These are phyloP conservation scores for Eubasilissa splendida DNA, from an alignment of 2,888 invertebrate genomes.

Conservation along the genomic window DNA sequence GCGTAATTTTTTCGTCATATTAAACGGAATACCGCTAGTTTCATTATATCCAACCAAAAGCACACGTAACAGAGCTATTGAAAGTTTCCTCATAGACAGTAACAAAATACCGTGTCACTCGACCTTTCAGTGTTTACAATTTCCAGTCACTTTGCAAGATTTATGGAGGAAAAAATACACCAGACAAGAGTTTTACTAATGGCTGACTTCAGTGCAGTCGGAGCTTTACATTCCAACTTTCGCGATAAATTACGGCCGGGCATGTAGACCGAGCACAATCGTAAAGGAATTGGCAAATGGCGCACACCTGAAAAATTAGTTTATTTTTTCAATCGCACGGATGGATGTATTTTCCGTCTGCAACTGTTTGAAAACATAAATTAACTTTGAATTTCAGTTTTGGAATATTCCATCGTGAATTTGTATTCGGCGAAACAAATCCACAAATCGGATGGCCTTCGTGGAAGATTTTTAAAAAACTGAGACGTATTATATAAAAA, in stretches of 20 bases:
- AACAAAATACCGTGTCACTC: slow-evolving; percentile 30
- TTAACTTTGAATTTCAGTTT: not conserved
- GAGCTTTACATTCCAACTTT: slow-evolving; percentile 46
- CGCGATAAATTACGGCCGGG: slow-evolving; percentile 50
- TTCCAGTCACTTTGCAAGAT: slow-evolving; percentile 44
- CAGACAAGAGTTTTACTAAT: slow-evolving; percentile 47
- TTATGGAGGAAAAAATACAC: slow-evolving; percentile 48
- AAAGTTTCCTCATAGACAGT: slow-evolving; percentile 8
- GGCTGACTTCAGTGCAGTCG: slow-evolving; percentile 45
- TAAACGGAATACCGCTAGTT: too few relatives aligned
- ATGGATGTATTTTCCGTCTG: slow-evolving; percentile 19
- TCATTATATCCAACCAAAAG: not conserved
- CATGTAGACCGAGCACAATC: not conserved
- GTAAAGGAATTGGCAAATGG: slow-evolving; percentile 34
- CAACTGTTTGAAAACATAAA: slow-evolving; percentile 24
- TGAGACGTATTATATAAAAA: too few relatives aligned
- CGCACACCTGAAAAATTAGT: slow-evolving; percentile 33
- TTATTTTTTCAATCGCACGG: slow-evolving; percentile 15
- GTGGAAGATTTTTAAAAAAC: too few relatives aligned
- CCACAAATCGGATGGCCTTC: too few relatives aligned
- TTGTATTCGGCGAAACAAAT: too few relatives aligned
- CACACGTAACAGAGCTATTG: not conserved
- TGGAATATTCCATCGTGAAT: too few relatives aligned
- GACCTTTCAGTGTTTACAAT: slow-evolving; percentile 50
- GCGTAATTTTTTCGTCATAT: too few relatives aligned